phyloP scores from a whole-genome alignment of 2,888 invertebrate species.

The Elegia similella region DNA sequence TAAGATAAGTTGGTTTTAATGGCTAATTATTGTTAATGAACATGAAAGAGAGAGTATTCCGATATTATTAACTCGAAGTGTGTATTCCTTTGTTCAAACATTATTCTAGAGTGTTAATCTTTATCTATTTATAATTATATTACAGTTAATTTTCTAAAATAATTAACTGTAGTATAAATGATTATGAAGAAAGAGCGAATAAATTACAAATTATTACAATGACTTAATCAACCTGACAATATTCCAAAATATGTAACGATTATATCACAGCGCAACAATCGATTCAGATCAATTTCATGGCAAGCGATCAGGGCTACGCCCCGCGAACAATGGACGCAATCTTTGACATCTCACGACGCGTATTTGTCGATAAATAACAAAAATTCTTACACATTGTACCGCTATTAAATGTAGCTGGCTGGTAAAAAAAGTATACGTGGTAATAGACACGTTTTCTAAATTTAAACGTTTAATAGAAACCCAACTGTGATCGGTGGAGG shows the following conservation, averaged over 20 bases:
- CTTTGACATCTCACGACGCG: conserved; percentile 16
- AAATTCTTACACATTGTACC: conserved; percentile 10
- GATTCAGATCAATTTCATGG: conserved; percentile 22
- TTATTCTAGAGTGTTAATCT: too few species aligned
- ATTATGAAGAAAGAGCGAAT: not conserved
- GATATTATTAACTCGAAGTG: too few species aligned
- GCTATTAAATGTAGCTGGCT: not conserved
- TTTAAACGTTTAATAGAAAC: not conserved
- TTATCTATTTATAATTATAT: too few species aligned
- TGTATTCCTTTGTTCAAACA: too few species aligned
- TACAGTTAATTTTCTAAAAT: not conserved
- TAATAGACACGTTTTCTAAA: conserved; percentile 7
- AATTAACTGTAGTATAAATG: not conserved
- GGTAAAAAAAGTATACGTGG: not conserved
- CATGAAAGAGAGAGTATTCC: too few species aligned
- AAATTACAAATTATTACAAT: not conserved
- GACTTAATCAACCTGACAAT: conserved; percentile 2
- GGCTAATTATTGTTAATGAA: too few species aligned
- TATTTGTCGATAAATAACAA: conserved; percentile 6
- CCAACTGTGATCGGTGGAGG: not conserved
- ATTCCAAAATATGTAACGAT: conserved; percentile 15
- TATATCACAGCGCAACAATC: conserved; percentile 14
- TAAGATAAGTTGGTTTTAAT: too few species aligned
- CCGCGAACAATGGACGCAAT: conserved; percentile 14
- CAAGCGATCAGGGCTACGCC: conserved; percentile 13